Evolutionary conservation across 1,140 invertebrate genomes (phyloP), one percentile per base, ranked within the genome.

Genomic region (Zaprionus taronus): DNA sequence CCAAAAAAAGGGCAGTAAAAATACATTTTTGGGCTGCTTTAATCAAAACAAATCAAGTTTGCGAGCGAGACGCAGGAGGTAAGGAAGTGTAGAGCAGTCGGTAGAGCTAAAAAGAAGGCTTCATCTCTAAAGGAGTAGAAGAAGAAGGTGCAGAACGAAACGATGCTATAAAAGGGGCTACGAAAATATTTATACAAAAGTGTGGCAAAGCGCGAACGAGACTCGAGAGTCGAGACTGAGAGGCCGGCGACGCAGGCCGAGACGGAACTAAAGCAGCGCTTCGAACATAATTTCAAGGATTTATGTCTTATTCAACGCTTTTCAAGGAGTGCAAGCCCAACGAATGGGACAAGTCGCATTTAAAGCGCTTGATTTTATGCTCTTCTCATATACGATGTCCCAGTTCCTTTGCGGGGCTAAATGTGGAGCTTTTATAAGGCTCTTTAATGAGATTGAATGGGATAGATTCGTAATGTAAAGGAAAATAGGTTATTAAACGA

Each of bases 41-140:
- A 81, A 81, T 81, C 77, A 81, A 81, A 81, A 81, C 79, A 81
- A 79, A 81, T 81, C 79, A 79, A 76, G 72, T 74, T 73, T 73
- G 17, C 44, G 15, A 26, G 28, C 38, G 31, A 38, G 7, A 17
- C 12, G 17, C 15, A 22, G 9, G 26, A 6, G 26, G 53, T n/a
- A n/a, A 56, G 14, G 24, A 14, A n/a, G 15, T 4, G 41, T 9
- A 44, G 41, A 17, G 31, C 9, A 11, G 31, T 31, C 31, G 31
- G 31, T 31, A 4, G 9, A 11, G 31, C 9, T 31, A 31, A 31
- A 31, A 31, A 5, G 12, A 38, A 38, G 36, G 12, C 1, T 38
- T 17, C 31, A 31, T 31, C 41, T 9, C 15, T n/a, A n/a, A n/a
- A n/a, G 41, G 6, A 41, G 6, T 17, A 17, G n/a, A 7, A 44